A percentile compares a stretch with the other conserved stretches of the same genome.
phyloP scores from a whole-genome alignment of 2,888 invertebrate genomes.

The Nephrocerus scutellatus region DNA sequence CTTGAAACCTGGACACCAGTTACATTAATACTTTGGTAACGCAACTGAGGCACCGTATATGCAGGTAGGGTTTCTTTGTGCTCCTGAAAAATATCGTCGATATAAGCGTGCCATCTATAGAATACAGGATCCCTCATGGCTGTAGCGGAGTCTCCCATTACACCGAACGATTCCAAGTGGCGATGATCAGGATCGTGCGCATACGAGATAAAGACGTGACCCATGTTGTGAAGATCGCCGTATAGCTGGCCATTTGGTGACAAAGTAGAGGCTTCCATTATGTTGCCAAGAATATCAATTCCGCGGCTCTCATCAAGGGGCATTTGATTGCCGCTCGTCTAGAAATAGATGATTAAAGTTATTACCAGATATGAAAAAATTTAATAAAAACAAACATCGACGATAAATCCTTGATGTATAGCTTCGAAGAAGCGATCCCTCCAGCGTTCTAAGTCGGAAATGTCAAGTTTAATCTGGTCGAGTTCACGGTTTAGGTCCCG shows the following conservation, averaged over 20 bases:
- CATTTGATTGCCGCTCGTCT: conserved; percentile 55
- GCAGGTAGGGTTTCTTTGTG: conserved; percentile 64
- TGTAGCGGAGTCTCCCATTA: conserved; percentile 77
- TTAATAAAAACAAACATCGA: conserved; percentile 47
- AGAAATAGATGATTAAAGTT: conserved; percentile 8
- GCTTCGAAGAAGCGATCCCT: conserved; percentile 65
- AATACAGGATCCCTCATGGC: conserved; percentile 83
- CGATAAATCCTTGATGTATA: conserved; percentile 57
- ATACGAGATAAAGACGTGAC: conserved; percentile 70
- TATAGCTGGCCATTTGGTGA: conserved; percentile 64
- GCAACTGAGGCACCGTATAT: conserved; percentile 50
- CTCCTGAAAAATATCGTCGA: conserved; percentile 70
- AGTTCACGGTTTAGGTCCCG: conserved; percentile 60
- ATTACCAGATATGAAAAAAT: neutral
- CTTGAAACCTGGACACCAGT: conserved; percentile 52
- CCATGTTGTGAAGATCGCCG: conserved; percentile 77
- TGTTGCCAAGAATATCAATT: conserved; percentile 71
- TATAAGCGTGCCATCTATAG: conserved; percentile 76
- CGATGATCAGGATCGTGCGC: conserved; percentile 72
- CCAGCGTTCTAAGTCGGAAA: conserved; percentile 70
- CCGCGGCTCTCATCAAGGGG: conserved; percentile 60
- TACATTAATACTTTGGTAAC: conserved; percentile 53
- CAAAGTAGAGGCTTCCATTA: conserved; percentile 66
- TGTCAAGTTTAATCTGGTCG: conserved; percentile 60
- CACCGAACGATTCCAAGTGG: conserved; percentile 66